These are phyloP conservation scores for Eupleurogrammus muticus DNA, from an alignment of 2,797 vertebrate genomes.

Conservation along the genomic window DNA sequence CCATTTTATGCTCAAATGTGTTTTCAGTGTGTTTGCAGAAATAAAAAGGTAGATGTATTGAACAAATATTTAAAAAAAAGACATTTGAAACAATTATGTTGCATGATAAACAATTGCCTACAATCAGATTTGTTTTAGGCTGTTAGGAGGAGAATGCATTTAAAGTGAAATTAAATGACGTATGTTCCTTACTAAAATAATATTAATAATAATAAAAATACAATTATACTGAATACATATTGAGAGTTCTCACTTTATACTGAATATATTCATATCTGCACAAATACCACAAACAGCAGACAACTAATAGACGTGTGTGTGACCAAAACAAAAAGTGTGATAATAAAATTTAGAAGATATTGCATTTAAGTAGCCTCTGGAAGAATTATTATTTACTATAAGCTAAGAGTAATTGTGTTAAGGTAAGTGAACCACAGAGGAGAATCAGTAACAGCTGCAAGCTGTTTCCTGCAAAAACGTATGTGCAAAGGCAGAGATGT, in stretches of 20 bases:
- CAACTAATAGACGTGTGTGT: no score
- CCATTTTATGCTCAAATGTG: neutral
- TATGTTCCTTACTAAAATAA: neutral
- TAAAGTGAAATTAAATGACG: neutral
- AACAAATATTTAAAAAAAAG: no score
- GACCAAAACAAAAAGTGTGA: no score
- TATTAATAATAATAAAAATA: no score
- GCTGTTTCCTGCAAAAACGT: neutral
- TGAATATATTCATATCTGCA: neutral
- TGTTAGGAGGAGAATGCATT: neutral
- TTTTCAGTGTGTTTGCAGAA: neutral
- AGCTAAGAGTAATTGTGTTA: neutral
- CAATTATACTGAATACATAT: no score
- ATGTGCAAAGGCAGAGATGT: neutral
- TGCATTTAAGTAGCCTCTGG: neutral
- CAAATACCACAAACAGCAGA: no score
- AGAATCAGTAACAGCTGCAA: constrained; percentile 1
- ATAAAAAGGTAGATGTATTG: no score
- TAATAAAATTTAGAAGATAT: no score
- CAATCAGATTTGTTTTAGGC: neutral
- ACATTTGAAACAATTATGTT: neutral
- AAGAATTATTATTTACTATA: neutral
- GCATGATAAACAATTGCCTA: neutral
- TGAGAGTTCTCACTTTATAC: neutral
- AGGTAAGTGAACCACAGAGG: neutral